Evolutionary conservation across 2,888 invertebrate species (phyloP).

Genomic region (Synergus umbraculus): DNA sequence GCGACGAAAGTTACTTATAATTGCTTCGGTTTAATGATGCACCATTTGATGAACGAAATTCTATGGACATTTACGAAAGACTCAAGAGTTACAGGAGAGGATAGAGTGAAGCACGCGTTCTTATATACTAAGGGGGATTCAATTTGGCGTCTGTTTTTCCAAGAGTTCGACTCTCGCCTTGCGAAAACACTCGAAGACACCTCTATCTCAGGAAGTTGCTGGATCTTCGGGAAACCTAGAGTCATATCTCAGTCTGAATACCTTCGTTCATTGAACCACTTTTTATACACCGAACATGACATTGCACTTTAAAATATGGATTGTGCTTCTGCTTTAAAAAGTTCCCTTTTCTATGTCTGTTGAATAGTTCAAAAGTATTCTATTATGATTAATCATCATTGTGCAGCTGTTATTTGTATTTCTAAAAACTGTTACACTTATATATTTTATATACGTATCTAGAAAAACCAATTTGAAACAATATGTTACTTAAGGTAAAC

Average conservation of each 20-base stretch:
- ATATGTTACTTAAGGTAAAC: too few species aligned
- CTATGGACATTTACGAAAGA: constrained; percentile 55
- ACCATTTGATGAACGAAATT: constrained; percentile 16
- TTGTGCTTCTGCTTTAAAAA: neutral
- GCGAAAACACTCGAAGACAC: constrained; percentile 77
- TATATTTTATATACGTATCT: neutral
- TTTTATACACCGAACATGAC: constrained; percentile 23
- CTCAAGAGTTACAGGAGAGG: constrained; percentile 52
- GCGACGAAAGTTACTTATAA: neutral
- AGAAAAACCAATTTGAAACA: too few species aligned
- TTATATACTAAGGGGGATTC: constrained; percentile 73
- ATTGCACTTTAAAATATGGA: constrained; percentile 34
- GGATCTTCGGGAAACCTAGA: constrained; percentile 55
- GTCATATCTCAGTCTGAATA: constrained; percentile 18
- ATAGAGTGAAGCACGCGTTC: constrained; percentile 64
- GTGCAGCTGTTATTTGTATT: neutral
- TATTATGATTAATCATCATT: neutral
- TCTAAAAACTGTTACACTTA: neutral
- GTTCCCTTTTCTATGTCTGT: neutral
- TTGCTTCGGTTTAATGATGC: neutral
- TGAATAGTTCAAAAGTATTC: neutral
- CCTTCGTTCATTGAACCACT: constrained; percentile 26
- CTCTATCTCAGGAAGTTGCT: constrained; percentile 70
- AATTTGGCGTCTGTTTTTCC: constrained; percentile 77
- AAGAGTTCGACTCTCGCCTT: constrained; percentile 77